Conservation (phyloP, 1,140 invertebrate genomes). For the Cydia amplana region DNA sequence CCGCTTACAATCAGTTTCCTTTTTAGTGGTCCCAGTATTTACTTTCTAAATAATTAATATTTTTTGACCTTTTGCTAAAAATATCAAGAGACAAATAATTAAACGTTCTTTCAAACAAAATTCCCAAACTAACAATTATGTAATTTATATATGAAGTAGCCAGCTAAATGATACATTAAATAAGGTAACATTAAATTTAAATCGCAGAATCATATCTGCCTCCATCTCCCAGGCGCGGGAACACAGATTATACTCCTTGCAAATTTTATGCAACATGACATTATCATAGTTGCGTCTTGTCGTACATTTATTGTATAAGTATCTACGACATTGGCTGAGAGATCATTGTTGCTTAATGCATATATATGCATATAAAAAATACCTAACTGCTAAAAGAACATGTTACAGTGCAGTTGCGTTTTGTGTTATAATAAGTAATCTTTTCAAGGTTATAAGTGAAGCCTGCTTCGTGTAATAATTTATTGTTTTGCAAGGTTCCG, state of each 20-base stretch:
- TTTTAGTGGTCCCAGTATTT: not conserved
- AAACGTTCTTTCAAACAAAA: not conserved
- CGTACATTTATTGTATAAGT: not conserved
- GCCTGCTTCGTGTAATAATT: not conserved
- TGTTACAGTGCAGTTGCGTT: not conserved
- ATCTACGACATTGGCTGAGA: not conserved
- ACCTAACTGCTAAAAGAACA: not conserved
- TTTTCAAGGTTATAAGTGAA: not conserved
- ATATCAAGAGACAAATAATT: not conserved
- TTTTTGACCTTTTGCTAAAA: no score
- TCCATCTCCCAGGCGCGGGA: slow-evolving; percentile 1
- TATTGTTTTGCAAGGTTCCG: slow-evolving; percentile 6
- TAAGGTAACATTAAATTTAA: not conserved
- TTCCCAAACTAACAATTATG: no score
- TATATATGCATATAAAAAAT: not conserved
- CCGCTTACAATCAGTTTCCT: not conserved
- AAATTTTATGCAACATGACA: slow-evolving; percentile 8
- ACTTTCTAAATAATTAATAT: no score
- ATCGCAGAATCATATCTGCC: slow-evolving; percentile 2
- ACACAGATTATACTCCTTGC: not conserved
- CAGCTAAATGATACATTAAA: not conserved
- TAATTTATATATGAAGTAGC: no score
- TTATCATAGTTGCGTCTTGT: not conserved
- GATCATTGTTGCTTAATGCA: not conserved
- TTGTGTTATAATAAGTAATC: not conserved